These are phyloP conservation scores for Julus scanicus DNA, from an alignment of 2,888 invertebrate species.

Conservation along the genomic window DNA sequence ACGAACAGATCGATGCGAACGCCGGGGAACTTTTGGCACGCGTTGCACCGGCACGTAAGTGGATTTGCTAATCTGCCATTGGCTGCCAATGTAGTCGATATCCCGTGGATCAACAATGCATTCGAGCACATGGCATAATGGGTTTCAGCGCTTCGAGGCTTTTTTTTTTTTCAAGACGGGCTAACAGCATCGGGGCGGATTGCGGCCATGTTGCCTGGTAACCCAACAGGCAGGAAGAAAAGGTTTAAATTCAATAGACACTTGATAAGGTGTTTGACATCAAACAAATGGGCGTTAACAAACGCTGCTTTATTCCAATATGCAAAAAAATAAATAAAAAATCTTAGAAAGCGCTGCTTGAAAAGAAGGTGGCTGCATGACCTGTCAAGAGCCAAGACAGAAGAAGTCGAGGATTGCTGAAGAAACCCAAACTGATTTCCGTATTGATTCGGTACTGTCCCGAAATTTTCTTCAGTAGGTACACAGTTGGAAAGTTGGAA, in stretches of 20 bases:
- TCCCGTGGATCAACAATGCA: slow-evolving; percentile 28
- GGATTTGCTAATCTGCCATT: slow-evolving; percentile 26
- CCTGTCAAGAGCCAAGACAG: background rate
- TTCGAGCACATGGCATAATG: slow-evolving; percentile 33
- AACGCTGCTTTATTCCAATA: background rate
- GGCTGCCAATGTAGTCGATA: slow-evolving; percentile 33
- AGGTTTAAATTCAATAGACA: slow-evolving; percentile 28
- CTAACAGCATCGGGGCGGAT: slow-evolving; percentile 18
- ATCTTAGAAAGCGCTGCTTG: background rate
- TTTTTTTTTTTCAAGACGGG: slow-evolving; percentile 2
- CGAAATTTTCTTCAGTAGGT: too few relatives aligned
- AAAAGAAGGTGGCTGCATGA: too few relatives aligned
- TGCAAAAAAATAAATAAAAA: background rate
- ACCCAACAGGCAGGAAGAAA: slow-evolving; percentile 30
- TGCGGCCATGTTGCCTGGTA: slow-evolving; percentile 33
- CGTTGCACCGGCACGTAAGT: background rate
- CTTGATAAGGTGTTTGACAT: slow-evolving; percentile 33
- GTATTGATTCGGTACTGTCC: background rate
- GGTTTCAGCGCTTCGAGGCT: slow-evolving; percentile 26
- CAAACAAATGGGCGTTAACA: slow-evolving; percentile 26
- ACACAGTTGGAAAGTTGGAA: too few relatives aligned
- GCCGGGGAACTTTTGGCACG: slow-evolving; percentile 16
- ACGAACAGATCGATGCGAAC: slow-evolving; percentile 12
- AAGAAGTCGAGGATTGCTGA: background rate
- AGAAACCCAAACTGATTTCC: background rate